These are phyloP conservation scores for Abscondita cerata DNA, from an alignment of 2,888 invertebrate genomes.

Conservation along the genomic window DNA sequence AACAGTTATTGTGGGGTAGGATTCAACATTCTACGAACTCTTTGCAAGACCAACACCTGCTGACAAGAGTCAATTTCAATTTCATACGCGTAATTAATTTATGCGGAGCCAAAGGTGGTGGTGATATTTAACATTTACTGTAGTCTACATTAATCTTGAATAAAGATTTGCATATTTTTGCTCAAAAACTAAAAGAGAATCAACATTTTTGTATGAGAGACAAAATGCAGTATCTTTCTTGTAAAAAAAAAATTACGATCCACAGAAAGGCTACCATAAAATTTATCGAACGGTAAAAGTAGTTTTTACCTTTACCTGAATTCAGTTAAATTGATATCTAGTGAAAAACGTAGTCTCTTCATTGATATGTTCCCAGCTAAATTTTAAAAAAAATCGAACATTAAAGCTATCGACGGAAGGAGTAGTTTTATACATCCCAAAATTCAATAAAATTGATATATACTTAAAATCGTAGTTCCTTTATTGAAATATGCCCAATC, in stretches of 20 bases:
- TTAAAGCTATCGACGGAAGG: no score
- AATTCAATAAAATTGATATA: neutral
- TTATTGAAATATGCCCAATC: neutral
- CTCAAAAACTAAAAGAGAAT: neutral
- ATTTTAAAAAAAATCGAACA: constrained; percentile 10
- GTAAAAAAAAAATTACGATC: neutral
- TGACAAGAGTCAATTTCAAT: neutral
- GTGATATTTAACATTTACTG: neutral
- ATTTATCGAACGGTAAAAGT: neutral
- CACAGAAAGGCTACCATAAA: neutral
- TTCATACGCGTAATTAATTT: neutral
- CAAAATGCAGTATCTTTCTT: neutral
- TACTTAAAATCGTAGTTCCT: neutral
- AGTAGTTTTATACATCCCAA: neutral
- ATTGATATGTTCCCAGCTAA: neutral
- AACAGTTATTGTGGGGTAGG: no score
- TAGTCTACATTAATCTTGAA: neutral
- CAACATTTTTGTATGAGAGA: neutral
- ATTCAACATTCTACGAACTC: no score
- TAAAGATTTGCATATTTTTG: neutral
- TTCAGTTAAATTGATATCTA: neutral
- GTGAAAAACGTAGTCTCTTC: neutral
- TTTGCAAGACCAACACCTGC: neutral
- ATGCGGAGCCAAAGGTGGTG: neutral
- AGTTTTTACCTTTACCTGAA: neutral